phyloP scores from a whole-genome alignment of 2,888 invertebrate genomes.

The Aphodius sticticus region DNA sequence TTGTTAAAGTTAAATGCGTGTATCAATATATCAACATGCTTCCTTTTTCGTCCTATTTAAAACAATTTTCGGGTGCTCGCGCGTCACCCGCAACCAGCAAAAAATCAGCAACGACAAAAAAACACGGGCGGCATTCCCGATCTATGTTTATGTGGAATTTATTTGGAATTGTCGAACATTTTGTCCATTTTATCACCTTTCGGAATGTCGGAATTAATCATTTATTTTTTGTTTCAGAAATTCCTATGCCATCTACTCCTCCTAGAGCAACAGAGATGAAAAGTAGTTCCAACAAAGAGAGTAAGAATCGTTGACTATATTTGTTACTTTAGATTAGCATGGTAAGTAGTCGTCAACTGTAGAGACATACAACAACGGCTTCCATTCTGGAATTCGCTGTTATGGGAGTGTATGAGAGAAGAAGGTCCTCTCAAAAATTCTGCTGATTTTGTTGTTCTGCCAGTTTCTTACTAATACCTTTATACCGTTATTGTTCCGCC shows the following conservation, averaged over 20 bases:
- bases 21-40: conserved; percentile 4
- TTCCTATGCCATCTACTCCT: conserved; percentile 86
- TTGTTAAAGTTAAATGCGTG: conserved; percentile 4
- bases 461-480: too few species aligned
- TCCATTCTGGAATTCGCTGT: too few species aligned
- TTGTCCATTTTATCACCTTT: neutral
- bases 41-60: neutral
- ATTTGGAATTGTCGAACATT: neutral
- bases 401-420: too few species aligned
- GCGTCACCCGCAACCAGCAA: neutral
- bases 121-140: neutral
- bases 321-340: neutral
- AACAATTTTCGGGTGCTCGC: neutral
- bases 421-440: too few species aligned
- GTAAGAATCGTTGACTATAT: conserved; percentile 60
- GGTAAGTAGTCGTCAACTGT: too few species aligned
- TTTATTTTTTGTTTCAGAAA: conserved; percentile 70
- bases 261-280: conserved; percentile 84
- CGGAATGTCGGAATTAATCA: neutral
- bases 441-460: too few species aligned
- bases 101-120: neutral
- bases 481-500: too few species aligned
- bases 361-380: too few species aligned
- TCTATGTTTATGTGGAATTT: neutral
- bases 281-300: conserved; percentile 78